Evolutionary conservation across 2,797 vertebrate species (phyloP), one percentile per base, ranked within the genome.

Genomic region (Lepilemur ruficaudatus): DNA sequence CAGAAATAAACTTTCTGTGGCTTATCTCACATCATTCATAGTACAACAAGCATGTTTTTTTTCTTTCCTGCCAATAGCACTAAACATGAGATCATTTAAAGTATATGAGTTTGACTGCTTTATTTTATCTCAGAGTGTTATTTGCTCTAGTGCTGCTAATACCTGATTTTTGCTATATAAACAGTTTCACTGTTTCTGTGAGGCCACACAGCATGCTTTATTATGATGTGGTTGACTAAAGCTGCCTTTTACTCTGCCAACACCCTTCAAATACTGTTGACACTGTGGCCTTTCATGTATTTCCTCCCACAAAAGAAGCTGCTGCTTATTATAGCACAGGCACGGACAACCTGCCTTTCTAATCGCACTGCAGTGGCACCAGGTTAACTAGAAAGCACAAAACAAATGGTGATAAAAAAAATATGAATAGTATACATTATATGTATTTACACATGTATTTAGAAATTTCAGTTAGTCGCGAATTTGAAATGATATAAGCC

Each of bases 381-480:
- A 92, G 97, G 95, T 76, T 98, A 98, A 97, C 97, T 97, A 98
- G 96, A 97, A 97, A 98, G 93, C 98, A 98, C 96, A 96, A 97
- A 97, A 96, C 6, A 38, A 86, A 95, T 61, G 91, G 95, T 96
- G 78, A 94, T 93, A 90, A 95, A 96, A 96, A 97, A 97, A 96
- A 86, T 25, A 96, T 28, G 83, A 83, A 32, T 30, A 95, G 48
- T 95, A 94, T 94, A 67, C 98, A 97, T 95, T 97, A 97, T 96
- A 98, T 65, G 97, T 98, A 98, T 98, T 97, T 98, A 98, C 94
- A 98, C 72, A 94, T 98, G 97, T 96, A 96, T 97, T 97, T 94
- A 98, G 94, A 98, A 98, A 95, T 91, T 96, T 98, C 95, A 89
- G 91, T 97, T 98, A 95, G 97, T 32, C 65, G 70, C 78, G 88